Evolutionary conservation across 2,113 vertebrate genomes (phyloP).

Genomic region (Spermophilus dauricus): DNA sequence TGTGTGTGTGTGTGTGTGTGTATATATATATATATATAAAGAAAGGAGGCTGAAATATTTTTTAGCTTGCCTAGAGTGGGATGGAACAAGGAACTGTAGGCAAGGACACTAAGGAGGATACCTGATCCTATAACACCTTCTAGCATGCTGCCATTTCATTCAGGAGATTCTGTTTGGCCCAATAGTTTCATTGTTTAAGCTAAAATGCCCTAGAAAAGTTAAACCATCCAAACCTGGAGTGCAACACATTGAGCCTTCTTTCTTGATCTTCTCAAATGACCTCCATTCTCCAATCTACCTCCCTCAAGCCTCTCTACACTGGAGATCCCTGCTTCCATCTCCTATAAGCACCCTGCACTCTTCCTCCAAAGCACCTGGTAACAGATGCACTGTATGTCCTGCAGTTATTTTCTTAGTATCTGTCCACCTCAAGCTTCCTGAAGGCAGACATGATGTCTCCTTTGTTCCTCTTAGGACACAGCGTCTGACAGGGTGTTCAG

Average conservation of each 20-base stretch:
- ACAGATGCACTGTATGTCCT: neutral
- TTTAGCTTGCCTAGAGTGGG: neutral
- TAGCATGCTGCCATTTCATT: neutral
- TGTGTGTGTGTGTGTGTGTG: too few relatives aligned
- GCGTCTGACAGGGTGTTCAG: neutral
- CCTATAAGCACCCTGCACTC: too few relatives aligned
- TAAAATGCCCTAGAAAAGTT: neutral
- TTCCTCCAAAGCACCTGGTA: neutral
- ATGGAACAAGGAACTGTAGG: neutral
- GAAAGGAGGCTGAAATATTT: neutral
- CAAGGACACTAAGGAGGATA: neutral
- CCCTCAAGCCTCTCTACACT: neutral
- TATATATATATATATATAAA: too few relatives aligned
- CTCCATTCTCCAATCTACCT: neutral
- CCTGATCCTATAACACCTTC: neutral
- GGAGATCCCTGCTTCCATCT: neutral
- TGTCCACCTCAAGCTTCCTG: neutral
- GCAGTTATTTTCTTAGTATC: neutral
- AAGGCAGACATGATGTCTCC: neutral
- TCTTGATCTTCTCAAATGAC: neutral
- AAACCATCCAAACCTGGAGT: neutral
- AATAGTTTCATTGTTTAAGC: neutral
- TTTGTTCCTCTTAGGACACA: neutral
- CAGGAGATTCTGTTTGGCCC: neutral
- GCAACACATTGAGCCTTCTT: neutral